Conservation (phyloP, 2,113 vertebrate genomes). For the Zosterops borbonicus region DNA sequence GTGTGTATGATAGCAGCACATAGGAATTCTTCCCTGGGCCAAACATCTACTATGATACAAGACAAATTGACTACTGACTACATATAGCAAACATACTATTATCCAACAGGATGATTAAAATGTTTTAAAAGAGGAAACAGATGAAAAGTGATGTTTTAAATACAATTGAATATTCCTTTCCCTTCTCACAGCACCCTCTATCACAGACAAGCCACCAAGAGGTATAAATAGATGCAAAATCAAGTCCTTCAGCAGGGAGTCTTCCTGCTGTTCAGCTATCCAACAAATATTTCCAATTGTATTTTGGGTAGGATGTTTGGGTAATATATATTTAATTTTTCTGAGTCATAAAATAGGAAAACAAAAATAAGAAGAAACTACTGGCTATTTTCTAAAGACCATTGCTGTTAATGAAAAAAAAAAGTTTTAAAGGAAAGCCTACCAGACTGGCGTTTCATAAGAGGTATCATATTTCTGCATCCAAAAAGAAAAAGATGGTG, state of each 20-base stretch:
- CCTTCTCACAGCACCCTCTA: background rate
- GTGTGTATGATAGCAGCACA: background rate
- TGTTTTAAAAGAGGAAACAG: background rate
- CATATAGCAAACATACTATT: background rate
- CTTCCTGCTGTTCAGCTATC: background rate
- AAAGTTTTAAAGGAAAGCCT: background rate
- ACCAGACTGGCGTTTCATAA: background rate
- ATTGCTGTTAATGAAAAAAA: background rate
- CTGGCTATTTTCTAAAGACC: background rate
- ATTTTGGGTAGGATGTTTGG: background rate
- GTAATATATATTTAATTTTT: background rate
- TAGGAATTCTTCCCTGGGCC: background rate
- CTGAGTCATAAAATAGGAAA: background rate
- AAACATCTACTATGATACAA: background rate
- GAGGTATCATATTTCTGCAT: background rate
- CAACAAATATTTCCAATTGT: background rate
- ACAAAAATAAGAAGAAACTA: background rate
- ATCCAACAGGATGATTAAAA: background rate
- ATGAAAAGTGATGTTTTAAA: background rate
- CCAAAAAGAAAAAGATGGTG: background rate
- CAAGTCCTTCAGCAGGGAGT: background rate
- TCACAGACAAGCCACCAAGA: background rate
- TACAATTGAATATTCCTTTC: background rate
- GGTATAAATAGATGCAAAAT: background rate
- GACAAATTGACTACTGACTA: background rate